These are phyloP conservation scores for Psettodes erumei DNA, from an alignment of 2,113 vertebrate genomes.

Conservation along the genomic window DNA sequence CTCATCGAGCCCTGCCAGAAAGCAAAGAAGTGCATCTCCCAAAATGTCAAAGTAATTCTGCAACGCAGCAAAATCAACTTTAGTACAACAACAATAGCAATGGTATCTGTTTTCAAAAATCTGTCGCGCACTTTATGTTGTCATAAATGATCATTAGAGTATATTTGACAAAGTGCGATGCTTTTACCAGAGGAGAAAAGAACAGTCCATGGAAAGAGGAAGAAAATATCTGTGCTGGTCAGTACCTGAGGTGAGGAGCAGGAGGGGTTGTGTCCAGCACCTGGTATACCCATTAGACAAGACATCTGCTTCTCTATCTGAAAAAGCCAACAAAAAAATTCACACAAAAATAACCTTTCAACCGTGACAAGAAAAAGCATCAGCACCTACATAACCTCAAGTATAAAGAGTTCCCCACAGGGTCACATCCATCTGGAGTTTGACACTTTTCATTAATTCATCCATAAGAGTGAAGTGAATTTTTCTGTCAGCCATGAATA, in stretches of 20 bases:
- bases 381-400: slow-evolving; percentile 23
- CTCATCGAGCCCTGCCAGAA: no score
- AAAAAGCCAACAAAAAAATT: slow-evolving; percentile 41
- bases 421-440: slow-evolving; percentile 59
- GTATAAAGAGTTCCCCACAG: slow-evolving; percentile 34
- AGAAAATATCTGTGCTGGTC: slow-evolving; percentile 53
- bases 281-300: slow-evolving; percentile 91
- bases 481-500: slow-evolving; percentile 61
- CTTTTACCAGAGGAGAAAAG: neutral
- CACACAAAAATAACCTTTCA: slow-evolving; percentile 53
- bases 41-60: neutral
- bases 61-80: neutral
- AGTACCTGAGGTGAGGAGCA: slow-evolving; percentile 91
- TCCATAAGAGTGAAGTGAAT: slow-evolving; percentile 60
- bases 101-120: neutral
- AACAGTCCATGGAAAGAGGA: slow-evolving; percentile 1
- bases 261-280: slow-evolving; percentile 88
- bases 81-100: neutral
- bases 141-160: neutral
- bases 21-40: neutral
- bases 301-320: slow-evolving; percentile 96
- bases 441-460: slow-evolving; percentile 64
- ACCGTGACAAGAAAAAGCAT: slow-evolving; percentile 30
- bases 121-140: neutral
- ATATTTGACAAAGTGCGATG: neutral